These are phyloP conservation scores for Belonocnema kinseyi DNA, from an alignment of 1,140 invertebrate genomes.

Conservation along the genomic window DNA sequence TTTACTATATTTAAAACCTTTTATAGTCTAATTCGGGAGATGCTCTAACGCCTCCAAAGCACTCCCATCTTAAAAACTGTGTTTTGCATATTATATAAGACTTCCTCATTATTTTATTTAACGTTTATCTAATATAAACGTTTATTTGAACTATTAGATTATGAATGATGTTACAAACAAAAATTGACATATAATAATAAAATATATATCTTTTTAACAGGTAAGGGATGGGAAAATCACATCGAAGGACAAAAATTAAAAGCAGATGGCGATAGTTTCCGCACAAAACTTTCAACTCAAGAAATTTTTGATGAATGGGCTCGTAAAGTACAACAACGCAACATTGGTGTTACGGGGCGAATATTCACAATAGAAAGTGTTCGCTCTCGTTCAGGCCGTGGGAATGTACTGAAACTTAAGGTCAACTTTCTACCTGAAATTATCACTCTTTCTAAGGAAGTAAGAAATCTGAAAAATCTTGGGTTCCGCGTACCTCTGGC, in stretches of 20 bases:
- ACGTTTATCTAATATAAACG: too few species aligned
- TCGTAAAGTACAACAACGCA: constrained; percentile 94
- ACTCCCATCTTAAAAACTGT: too few species aligned
- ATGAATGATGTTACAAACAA: too few species aligned
- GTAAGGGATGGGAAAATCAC: constrained; percentile 99
- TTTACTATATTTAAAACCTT: too few species aligned
- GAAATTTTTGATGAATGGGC: constrained; percentile 99
- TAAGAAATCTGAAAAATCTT: constrained; percentile 96
- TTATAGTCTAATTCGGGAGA: too few species aligned
- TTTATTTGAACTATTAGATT: too few species aligned
- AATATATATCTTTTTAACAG: constrained; percentile 68
- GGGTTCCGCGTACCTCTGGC: constrained; percentile 97
- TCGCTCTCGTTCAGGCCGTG: constrained; percentile 88
- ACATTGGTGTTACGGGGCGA: constrained; percentile 93
- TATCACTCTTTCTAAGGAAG: constrained; percentile 98
- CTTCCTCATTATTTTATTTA: too few species aligned
- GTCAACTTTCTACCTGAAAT: constrained; percentile 99
- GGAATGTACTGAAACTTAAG: constrained; percentile 92
- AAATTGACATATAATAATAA: too few species aligned
- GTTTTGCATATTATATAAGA: too few species aligned
- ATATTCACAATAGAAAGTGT: constrained; percentile 96
- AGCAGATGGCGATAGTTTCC: constrained; percentile 97
- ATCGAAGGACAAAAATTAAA: constrained; percentile 99
- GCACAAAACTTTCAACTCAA: constrained; percentile 95
- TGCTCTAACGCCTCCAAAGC: too few species aligned